Percentiles rank a stretch among this genome's conserved stretches.
phyloP scores from a whole-genome alignment of 2,888 invertebrate genomes.

The Orthosia incerta region DNA sequence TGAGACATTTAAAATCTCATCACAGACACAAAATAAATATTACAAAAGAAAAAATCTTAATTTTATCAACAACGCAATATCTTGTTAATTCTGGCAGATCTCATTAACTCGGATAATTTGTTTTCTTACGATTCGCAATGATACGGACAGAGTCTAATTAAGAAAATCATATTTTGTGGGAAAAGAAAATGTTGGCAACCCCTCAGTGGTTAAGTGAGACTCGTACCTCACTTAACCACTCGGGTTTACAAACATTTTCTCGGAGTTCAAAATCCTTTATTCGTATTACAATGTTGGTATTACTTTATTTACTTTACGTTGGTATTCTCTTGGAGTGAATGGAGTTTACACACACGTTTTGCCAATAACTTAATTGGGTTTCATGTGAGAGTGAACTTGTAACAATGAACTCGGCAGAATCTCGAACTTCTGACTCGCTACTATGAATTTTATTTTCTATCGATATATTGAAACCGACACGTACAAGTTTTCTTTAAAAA shows the following conservation, averaged over 20 bases:
- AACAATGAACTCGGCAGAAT: not conserved
- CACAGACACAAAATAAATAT: constrained; percentile 21
- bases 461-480: too few species aligned
- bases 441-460: too few species aligned
- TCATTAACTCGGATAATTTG: constrained; percentile 51
- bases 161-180: constrained; percentile 49
- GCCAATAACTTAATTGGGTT: not conserved
- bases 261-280: constrained; percentile 11
- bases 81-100: constrained; percentile 44
- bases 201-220: not conserved
- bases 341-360: not conserved
- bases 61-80: constrained; percentile 22
- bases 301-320: not conserved
- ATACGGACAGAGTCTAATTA: constrained; percentile 52
- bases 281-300: not conserved
- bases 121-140: constrained; percentile 46
- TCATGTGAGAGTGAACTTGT: not conserved
- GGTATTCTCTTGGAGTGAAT: not conserved
- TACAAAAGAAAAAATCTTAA: constrained; percentile 2
- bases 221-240: not conserved
- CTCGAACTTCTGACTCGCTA: not conserved
- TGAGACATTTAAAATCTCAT: constrained; percentile 30
- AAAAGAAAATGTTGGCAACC: constrained; percentile 19
- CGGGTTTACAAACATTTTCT: too few species aligned
- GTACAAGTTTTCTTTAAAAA: too few species aligned